A percentile compares a stretch with the other conserved stretches of the same genome.
These are phyloP conservation scores for Dicentrarchus labrax DNA, from an alignment of 2,113 vertebrate species.

Conservation along the genomic window DNA sequence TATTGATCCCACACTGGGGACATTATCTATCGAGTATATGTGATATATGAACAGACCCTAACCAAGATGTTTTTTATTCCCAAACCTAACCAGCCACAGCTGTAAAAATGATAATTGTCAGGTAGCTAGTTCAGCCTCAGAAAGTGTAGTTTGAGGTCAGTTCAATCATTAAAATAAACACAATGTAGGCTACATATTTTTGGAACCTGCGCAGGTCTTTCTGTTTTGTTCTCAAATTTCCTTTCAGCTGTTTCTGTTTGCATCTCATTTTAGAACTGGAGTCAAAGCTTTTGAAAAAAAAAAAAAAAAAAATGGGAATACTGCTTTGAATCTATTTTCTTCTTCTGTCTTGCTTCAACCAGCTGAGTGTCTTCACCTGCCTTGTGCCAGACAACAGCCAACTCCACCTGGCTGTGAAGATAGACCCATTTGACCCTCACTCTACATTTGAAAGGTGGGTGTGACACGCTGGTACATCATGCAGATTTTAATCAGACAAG, in stretches of 20 bases:
- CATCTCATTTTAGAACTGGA: not conserved
- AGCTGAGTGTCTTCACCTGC: constrained; percentile 95
- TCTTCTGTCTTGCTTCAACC: constrained; percentile 19
- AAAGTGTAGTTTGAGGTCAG: not conserved
- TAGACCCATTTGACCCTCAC: constrained; percentile 92
- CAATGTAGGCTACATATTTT: no score
- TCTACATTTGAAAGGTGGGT: constrained; percentile 91
- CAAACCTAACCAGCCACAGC: no score
- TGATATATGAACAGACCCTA: no score
- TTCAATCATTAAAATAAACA: not conserved
- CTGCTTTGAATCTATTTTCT: not conserved
- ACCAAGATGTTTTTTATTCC: no score
- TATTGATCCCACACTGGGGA: no score
- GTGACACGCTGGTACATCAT: not conserved
- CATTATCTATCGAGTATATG: no score
- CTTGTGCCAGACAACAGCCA: constrained; percentile 87
- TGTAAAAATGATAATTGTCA: not conserved
- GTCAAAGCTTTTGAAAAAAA: not conserved
- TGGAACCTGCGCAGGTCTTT: not conserved
- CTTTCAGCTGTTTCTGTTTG: not conserved
- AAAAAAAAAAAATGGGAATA: not conserved
- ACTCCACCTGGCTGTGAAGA: constrained; percentile 88
- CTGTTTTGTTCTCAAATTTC: not conserved
- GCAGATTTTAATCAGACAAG: not conserved
- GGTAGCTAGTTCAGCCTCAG: not conserved